Percentiles rank a stretch among this genome's conserved stretches.
Conservation (phyloP, 2,888 invertebrate species). For the Campoletis raptor region DNA sequence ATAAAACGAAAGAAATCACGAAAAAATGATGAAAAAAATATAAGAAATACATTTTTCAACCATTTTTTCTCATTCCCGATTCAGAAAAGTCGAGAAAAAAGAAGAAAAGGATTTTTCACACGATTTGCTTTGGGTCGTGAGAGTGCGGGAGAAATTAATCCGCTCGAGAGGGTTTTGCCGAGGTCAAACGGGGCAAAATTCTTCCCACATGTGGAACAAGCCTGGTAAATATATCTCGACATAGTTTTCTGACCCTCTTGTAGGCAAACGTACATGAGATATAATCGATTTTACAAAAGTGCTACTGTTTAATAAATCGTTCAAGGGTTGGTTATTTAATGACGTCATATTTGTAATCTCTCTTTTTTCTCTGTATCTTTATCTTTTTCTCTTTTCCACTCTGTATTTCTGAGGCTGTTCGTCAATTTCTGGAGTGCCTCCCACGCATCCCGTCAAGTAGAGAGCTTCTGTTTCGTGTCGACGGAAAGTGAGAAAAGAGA, state of each 20-base stretch:
- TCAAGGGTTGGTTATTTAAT: slow-evolving; percentile 23
- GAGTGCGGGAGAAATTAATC: slow-evolving; percentile 59
- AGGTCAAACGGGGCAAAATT: slow-evolving; percentile 54
- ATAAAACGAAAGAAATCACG: background rate
- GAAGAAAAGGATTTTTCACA: slow-evolving; percentile 33
- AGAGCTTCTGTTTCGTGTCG: slow-evolving; percentile 66
- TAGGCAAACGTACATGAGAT: slow-evolving; percentile 2
- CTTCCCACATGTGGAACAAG: slow-evolving; percentile 31
- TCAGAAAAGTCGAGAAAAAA: too few species aligned
- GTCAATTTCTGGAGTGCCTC: slow-evolving; percentile 59
- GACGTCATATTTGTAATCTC: slow-evolving; percentile 16
- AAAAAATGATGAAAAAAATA: background rate
- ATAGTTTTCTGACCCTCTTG: slow-evolving; percentile 48
- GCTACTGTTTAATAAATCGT: slow-evolving; percentile 29
- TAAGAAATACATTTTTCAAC: background rate
- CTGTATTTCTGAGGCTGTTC: slow-evolving; percentile 12
- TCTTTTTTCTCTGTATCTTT: background rate
- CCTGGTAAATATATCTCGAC: slow-evolving; percentile 44
- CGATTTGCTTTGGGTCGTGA: slow-evolving; percentile 24
- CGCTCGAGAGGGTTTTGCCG: slow-evolving; percentile 56
- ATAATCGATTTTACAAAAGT: slow-evolving; percentile 56
- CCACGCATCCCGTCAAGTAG: slow-evolving; percentile 50
- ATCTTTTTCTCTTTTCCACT: background rate
- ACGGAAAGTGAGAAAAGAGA: slow-evolving; percentile 16
- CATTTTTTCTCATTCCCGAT: background rate